Percentiles rank a stretch among this genome's conserved stretches.
Evolutionary conservation across 2,888 invertebrate species (phyloP).

Genomic region (Lepidonotus clava): DNA sequence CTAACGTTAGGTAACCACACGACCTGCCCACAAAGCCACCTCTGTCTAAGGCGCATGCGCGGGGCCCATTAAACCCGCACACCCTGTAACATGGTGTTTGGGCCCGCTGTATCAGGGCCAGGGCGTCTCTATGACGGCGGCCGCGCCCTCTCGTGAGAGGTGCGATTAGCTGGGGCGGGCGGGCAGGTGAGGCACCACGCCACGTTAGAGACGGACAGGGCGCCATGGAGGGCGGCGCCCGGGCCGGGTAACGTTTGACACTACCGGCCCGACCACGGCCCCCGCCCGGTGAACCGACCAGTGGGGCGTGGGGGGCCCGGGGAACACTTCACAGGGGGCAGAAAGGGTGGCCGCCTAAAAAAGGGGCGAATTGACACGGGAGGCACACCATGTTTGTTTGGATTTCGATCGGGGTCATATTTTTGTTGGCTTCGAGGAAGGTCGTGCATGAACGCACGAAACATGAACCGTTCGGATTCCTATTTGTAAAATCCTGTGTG

Average conservation of each 20-base stretch:
- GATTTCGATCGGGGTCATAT: not conserved
- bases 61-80: not conserved
- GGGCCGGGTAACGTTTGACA: not conserved
- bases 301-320: not conserved
- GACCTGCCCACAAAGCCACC: not conserved
- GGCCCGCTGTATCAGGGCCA: not conserved
- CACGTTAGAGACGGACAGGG: not conserved
- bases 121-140: not conserved
- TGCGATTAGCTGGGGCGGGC: not conserved
- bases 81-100: not conserved
- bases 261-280: not conserved
- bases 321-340: not conserved
- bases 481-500: too few species aligned
- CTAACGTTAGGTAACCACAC: not conserved
- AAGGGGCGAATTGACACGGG: not conserved
- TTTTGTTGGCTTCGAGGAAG: not conserved
- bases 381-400: conserved; percentile 6
- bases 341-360: not conserved
- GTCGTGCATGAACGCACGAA: not conserved
- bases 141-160: not conserved
- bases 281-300: not conserved
- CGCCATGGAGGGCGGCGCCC: not conserved
- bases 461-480: too few species aligned
- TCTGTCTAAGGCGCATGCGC: not conserved
- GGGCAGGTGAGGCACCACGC: not conserved